These are phyloP conservation scores for Poeciliopsis gracilis DNA, from an alignment of 2,797 vertebrate genomes.

Conservation along the genomic window DNA sequence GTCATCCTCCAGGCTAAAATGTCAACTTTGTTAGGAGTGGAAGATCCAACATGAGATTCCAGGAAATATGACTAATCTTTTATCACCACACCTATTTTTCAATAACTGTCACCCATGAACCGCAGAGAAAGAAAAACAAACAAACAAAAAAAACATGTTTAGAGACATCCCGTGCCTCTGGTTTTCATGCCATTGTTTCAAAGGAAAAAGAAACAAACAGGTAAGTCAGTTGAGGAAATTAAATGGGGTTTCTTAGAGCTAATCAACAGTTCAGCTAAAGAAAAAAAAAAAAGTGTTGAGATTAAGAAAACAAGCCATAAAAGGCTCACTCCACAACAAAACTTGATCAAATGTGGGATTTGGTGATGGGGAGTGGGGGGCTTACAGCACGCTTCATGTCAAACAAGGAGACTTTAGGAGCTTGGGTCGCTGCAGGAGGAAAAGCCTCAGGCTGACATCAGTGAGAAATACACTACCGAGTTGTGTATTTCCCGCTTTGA, in stretches of 20 bases:
- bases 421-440: background rate
- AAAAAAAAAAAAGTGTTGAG: background rate
- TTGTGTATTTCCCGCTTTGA: slow-evolving; percentile 16
- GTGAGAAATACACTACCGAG: slow-evolving; percentile 1
- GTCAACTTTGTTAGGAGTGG: slow-evolving; percentile 48
- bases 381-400: background rate
- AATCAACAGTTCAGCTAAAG: background rate
- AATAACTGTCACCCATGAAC: background rate
- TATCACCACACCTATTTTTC: slow-evolving; percentile 58
- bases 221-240: background rate
- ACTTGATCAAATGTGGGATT: background rate
- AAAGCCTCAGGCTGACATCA: background rate
- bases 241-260: background rate
- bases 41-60: slow-evolving; percentile 56
- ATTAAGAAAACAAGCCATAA: background rate
- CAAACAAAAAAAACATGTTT: slow-evolving; percentile 19
- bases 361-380: background rate
- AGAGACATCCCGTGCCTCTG: background rate
- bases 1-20: background rate
- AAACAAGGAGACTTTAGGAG: background rate
- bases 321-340: background rate
- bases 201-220: background rate
- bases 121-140: background rate
- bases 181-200: slow-evolving; percentile 5
- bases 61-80: slow-evolving; percentile 68